Conservation (phyloP, 2,113 vertebrate species). For the Ptychochromis oligacanthus region DNA sequence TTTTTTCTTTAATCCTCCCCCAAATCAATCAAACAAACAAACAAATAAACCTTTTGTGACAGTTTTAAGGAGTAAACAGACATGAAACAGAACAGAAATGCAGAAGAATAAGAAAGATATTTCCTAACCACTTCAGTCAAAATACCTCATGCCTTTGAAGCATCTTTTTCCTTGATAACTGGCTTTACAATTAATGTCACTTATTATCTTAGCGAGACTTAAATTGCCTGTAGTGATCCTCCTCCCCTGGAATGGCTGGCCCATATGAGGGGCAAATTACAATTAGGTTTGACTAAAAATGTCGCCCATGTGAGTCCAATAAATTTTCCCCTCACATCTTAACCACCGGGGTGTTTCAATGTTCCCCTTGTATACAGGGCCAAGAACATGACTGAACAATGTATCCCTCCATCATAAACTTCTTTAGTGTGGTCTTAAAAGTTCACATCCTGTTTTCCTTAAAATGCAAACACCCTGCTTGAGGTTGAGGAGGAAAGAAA, state of each 20-base stretch:
- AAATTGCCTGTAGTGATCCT: constrained; percentile 14
- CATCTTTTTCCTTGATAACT: neutral
- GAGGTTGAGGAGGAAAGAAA: constrained; percentile 34
- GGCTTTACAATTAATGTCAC: constrained; percentile 4
- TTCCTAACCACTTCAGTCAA: neutral
- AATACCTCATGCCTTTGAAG: neutral
- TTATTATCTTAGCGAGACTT: neutral
- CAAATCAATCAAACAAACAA: neutral
- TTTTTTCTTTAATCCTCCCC: too few species aligned
- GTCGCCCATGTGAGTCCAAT: constrained; percentile 67
- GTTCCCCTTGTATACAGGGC: constrained; percentile 70
- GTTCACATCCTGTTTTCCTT: constrained; percentile 75
- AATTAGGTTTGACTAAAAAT: constrained; percentile 54
- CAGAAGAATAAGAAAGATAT: neutral
- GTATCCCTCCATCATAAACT: constrained; percentile 64
- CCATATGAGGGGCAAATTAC: constrained; percentile 45
- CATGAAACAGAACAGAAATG: too few species aligned
- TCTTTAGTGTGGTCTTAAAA: constrained; percentile 70
- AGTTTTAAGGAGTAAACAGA: neutral
- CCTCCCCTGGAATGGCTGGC: neutral
- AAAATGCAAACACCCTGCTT: constrained; percentile 57
- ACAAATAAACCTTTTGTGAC: constrained; percentile 12
- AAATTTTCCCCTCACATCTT: constrained; percentile 53
- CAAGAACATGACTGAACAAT: constrained; percentile 71
- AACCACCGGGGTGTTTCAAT: constrained; percentile 63